phyloP scores from a whole-genome alignment of 1,140 invertebrate species.

The Dendroctonus ponderosae region DNA sequence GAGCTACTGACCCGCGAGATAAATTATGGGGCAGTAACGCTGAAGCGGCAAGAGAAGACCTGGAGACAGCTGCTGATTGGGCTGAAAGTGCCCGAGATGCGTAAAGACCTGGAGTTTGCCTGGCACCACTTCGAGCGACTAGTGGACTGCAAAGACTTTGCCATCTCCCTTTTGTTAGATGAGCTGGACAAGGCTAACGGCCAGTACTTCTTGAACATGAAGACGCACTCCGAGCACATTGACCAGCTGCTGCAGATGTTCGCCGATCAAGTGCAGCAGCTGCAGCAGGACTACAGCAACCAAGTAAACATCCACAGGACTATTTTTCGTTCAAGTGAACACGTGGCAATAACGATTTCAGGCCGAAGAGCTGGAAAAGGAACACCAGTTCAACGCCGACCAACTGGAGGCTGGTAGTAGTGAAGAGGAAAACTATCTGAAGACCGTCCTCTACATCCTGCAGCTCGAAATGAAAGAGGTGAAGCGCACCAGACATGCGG shows the following conservation, averaged over 20 bases:
- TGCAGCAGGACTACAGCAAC: conserved; percentile 32
- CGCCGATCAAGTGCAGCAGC: conserved; percentile 36
- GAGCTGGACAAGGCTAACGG: conserved; percentile 41
- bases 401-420: conserved; percentile 16
- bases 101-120: conserved; percentile 42
- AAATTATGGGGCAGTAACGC: conserved; percentile 38
- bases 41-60: conserved; percentile 41
- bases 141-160: conserved; percentile 46
- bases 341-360: conserved; percentile 5
- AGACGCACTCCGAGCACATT: conserved; percentile 42
- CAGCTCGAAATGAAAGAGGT: conserved; percentile 38
- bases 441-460: conserved; percentile 42
- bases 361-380: conserved; percentile 24
- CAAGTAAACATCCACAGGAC: conserved; percentile 17
- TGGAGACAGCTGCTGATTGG: conserved; percentile 45
- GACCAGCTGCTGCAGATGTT: conserved; percentile 41
- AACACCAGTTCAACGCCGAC: conserved; percentile 26
- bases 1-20: conserved; percentile 41
- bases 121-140: conserved; percentile 45
- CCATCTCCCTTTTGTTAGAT: conserved; percentile 46
- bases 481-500: conserved; percentile 37
- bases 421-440: conserved; percentile 42
- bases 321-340: background rate
- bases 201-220: conserved; percentile 41
- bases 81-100: conserved; percentile 40